phyloP scores from a whole-genome alignment of 2,888 invertebrate genomes.

The Drosophila basisetae region DNA sequence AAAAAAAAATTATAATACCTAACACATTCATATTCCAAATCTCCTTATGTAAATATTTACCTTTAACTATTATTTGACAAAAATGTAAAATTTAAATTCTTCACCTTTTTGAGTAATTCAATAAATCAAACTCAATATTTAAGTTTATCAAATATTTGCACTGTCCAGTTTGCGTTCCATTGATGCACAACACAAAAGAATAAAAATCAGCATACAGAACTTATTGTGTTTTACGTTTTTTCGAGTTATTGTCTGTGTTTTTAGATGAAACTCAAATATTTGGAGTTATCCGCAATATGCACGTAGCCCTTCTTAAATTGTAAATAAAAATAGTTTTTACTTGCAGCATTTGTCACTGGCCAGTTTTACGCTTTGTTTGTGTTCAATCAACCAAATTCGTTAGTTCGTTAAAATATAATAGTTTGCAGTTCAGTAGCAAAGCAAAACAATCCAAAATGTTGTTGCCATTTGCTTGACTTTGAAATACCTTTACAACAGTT shows the following conservation, averaged over 20 bases:
- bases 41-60: too few relatives aligned
- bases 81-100: neutral
- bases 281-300: constrained; percentile 27
- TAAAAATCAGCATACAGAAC: neutral
- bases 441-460: constrained; percentile 2
- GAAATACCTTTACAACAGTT: constrained; percentile 1
- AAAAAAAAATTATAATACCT: neutral
- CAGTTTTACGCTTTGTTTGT: constrained; percentile 55
- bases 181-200: neutral
- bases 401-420: constrained; percentile 77
- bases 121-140: neutral
- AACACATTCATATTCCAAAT: too few relatives aligned
- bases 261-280: constrained; percentile 44
- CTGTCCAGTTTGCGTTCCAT: neutral
- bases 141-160: constrained; percentile 50
- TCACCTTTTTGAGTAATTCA: neutral
- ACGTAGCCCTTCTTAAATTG: constrained; percentile 13
- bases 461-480: constrained; percentile 4
- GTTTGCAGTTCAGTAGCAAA: constrained; percentile 43
- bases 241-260: constrained; percentile 41
- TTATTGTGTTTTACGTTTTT: neutral
- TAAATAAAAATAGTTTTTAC: constrained; percentile 50
- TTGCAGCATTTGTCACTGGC: constrained; percentile 45
- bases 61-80: neutral
- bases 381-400: constrained; percentile 70